Conservation (phyloP, 2,888 invertebrate genomes). For the Hypselothyrea guttata region DNA sequence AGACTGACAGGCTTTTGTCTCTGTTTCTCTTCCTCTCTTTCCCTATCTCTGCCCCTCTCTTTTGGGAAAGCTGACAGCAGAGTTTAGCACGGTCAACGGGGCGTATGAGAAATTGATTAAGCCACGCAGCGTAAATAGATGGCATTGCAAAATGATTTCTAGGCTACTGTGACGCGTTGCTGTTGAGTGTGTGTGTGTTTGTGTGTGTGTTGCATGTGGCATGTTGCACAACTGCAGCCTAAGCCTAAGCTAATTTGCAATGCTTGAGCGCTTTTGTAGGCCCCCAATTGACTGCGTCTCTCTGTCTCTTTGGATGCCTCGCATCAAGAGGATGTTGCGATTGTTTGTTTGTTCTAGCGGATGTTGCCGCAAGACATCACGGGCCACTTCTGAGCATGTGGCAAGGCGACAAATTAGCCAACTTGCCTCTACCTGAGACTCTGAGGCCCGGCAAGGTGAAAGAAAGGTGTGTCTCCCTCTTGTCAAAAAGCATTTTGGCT, state of each 20-base stretch:
- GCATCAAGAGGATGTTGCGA: conserved; percentile 55
- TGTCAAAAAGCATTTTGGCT: conserved; percentile 49
- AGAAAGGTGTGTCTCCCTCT: conserved; percentile 50
- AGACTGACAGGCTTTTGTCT: conserved; percentile 5
- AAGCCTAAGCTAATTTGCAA: conserved; percentile 59
- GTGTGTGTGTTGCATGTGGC: conserved; percentile 36
- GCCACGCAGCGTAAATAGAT: conserved; percentile 21
- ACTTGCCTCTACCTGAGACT: not conserved
- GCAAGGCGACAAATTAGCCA: too few species aligned
- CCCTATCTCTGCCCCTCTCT: conserved; percentile 4
- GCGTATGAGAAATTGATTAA: conserved; percentile 57
- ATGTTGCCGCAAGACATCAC: conserved; percentile 34
- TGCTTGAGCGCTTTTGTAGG: conserved; percentile 72
- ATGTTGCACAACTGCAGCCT: conserved; percentile 26
- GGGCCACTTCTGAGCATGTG: too few species aligned
- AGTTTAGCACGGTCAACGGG: conserved; percentile 39
- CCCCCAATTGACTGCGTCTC: conserved; percentile 26
- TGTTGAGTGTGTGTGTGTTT: not conserved
- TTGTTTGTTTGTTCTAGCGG: conserved; percentile 39
- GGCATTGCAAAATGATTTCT: conserved; percentile 43
- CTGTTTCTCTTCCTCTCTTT: conserved; percentile 12
- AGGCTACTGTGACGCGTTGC: conserved; percentile 50
- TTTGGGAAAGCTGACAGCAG: conserved; percentile 62
- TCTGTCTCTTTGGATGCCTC: conserved; percentile 5
- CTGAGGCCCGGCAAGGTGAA: too few species aligned